Conservation (phyloP, 2,113 vertebrate species). For the Platichthys flesus region DNA sequence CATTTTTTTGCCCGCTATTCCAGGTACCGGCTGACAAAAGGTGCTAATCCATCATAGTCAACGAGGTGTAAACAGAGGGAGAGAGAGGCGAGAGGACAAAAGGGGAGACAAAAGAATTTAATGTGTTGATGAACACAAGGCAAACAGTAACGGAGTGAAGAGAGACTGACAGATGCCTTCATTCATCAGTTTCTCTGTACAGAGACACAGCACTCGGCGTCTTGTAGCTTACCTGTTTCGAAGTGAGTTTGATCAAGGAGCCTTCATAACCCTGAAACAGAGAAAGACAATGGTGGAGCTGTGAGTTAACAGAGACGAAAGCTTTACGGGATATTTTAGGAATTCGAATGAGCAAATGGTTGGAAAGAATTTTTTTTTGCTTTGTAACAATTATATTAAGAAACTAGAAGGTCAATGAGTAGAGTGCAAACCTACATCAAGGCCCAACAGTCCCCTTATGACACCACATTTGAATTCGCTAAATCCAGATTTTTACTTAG, state of each 20-base stretch:
- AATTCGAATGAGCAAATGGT: too few relatives aligned
- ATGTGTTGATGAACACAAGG: conserved; percentile 28
- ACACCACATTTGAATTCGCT: too few relatives aligned
- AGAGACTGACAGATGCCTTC: conserved; percentile 23
- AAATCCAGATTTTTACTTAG: too few relatives aligned
- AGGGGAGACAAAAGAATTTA: conserved; percentile 1
- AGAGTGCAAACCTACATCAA: too few relatives aligned
- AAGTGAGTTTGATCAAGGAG: conserved; percentile 85
- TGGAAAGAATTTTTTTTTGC: too few relatives aligned
- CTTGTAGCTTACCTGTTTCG: conserved; percentile 80
- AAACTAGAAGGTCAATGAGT: too few relatives aligned
- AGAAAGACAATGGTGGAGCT: conserved; percentile 28
- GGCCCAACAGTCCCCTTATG: too few relatives aligned
- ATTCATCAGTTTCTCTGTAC: conserved; percentile 9
- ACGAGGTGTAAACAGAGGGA: conserved; percentile 11
- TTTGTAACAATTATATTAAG: too few relatives aligned
- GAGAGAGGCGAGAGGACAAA: background rate
- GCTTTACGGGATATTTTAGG: too few relatives aligned
- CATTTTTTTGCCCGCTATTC: conserved; percentile 4
- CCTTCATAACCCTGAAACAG: conserved; percentile 83
- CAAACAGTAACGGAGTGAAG: background rate
- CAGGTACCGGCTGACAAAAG: conserved; percentile 41
- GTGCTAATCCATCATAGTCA: conserved; percentile 48
- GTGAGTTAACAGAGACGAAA: background rate
- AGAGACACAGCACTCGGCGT: background rate